Evolutionary conservation across 2,797 vertebrate species (phyloP).

Genomic region (Hipposideros larvatus): DNA sequence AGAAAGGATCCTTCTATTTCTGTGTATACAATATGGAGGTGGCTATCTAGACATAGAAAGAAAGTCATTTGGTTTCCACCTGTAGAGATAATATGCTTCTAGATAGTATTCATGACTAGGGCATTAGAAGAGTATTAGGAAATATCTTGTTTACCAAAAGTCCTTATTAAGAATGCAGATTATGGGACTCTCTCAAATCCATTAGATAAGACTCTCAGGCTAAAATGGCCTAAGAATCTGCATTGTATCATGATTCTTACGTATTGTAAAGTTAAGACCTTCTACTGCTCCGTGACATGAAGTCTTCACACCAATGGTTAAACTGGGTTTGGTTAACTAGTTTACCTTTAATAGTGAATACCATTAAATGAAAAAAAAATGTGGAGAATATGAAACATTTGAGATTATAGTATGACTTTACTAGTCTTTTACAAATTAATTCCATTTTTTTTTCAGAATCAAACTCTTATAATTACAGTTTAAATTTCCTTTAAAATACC

Average conservation of each 20-base stretch:
- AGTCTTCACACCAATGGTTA: background rate
- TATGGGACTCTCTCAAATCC: background rate
- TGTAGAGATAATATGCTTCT: background rate
- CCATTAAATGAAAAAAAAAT: background rate
- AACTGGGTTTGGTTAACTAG: background rate
- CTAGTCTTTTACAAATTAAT: background rate
- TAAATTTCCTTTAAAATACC: background rate
- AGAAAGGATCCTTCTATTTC: background rate
- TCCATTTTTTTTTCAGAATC: background rate
- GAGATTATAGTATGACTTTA: background rate
- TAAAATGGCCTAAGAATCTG: background rate
- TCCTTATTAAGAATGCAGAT: background rate
- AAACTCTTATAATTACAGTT: background rate
- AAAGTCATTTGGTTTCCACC: background rate
- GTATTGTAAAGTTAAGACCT: background rate
- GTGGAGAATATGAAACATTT: background rate
- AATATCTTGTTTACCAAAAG: background rate
- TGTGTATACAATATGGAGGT: background rate
- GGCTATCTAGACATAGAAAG: background rate
- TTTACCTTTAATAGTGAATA: background rate
- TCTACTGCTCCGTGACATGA: background rate
- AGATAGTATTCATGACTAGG: background rate
- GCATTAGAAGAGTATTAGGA: background rate
- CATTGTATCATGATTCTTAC: background rate
- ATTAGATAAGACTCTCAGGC: background rate